Evolutionary conservation across 2,888 invertebrate species (phyloP).

Genomic region (Bombylius discolor): DNA sequence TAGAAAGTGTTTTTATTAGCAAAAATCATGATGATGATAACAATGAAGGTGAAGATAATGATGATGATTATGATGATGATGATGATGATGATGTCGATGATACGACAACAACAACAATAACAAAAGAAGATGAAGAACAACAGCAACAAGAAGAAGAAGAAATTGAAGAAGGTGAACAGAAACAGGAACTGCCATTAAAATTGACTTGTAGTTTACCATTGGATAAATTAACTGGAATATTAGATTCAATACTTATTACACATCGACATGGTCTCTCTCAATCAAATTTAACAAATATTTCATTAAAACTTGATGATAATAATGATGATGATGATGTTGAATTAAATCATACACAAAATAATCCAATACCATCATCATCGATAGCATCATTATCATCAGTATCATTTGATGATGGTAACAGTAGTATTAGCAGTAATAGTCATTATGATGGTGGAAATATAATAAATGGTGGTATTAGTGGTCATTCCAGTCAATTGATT

Average conservation of each 20-base stretch:
- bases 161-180: neutral
- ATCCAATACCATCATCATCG: no score
- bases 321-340: neutral
- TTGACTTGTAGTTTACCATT: constrained; percentile 29
- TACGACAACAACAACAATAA: no score
- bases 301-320: neutral
- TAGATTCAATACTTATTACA: constrained; percentile 16
- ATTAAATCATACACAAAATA: neutral
- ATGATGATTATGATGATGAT: neutral
- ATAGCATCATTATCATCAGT: neutral
- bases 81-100: neutral
- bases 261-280: neutral
- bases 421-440: neutral
- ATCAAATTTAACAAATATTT: neutral
- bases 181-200: neutral
- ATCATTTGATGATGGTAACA: neutral
- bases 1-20: constrained; percentile 5
- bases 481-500: constrained; percentile 11
- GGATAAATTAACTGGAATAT: constrained; percentile 28
- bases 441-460: neutral
- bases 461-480: neutral
- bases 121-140: neutral
- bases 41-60: neutral
- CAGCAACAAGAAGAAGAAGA: neutral
- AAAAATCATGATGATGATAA: neutral